These are phyloP conservation scores for Spisula subtruncata DNA, from an alignment of 2,888 invertebrate species.

Conservation along the genomic window DNA sequence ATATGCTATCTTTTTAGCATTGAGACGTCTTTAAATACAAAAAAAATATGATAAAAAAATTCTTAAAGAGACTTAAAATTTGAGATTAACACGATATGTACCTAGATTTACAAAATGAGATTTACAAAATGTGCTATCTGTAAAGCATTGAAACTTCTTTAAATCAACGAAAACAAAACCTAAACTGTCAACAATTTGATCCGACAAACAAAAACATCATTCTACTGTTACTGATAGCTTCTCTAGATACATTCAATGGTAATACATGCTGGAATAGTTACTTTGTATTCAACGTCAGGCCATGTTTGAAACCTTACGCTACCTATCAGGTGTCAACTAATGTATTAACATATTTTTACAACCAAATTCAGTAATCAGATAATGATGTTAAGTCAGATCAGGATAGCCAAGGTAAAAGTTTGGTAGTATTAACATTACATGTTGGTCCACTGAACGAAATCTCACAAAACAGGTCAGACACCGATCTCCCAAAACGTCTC, in stretches of 20 bases:
- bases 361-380: conserved; percentile 5
- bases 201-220: not conserved
- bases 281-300: not conserved
- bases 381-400: conserved; percentile 3
- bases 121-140: not conserved
- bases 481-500: too few species aligned
- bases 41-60: not conserved
- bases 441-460: not conserved
- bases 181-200: not conserved
- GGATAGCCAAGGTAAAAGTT: not conserved
- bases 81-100: not conserved
- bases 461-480: not conserved
- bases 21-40: not conserved
- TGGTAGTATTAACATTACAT: not conserved
- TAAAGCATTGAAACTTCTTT: not conserved
- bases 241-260: not conserved
- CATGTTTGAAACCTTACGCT: not conserved
- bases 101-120: not conserved
- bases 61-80: too few species aligned
- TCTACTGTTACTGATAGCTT: not conserved
- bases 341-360: conserved; percentile 18
- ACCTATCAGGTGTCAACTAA: not conserved
- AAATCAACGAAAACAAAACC: not conserved
- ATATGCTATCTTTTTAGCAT: not conserved
- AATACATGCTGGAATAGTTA: not conserved